Percentiles rank a stretch among this genome's conserved stretches.
Evolutionary conservation across 2,797 vertebrate genomes (phyloP).

Genomic region (Nasua narica): DNA sequence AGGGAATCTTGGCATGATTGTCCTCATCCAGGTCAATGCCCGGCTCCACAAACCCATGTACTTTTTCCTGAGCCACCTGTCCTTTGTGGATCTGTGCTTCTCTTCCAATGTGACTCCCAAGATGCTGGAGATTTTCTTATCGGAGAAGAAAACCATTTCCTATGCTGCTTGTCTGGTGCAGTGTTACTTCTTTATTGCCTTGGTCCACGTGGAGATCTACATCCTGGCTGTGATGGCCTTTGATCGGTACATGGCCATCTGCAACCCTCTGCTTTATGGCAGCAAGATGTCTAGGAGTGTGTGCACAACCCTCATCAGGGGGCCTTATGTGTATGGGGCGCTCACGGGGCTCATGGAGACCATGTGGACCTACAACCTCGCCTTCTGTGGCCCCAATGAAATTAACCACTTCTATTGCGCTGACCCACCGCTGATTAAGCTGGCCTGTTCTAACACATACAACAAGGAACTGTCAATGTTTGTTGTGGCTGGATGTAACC

Average conservation of each 20-base stretch:
- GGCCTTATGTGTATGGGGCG: not conserved
- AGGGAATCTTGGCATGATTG: constrained; percentile 30
- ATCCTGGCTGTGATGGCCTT: constrained; percentile 57
- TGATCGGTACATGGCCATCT: constrained; percentile 49
- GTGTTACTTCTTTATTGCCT: constrained; percentile 54
- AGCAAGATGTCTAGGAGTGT: constrained; percentile 48
- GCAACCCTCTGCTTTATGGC: constrained; percentile 55
- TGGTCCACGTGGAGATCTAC: constrained; percentile 48
- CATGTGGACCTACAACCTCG: constrained; percentile 3
- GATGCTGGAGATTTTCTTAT: constrained; percentile 48
- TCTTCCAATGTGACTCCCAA: constrained; percentile 60
- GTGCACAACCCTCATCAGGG: not conserved
- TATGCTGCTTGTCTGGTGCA: constrained; percentile 31
- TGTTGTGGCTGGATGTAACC: constrained; percentile 35
- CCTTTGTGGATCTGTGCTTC: constrained; percentile 58
- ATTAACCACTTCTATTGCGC: constrained; percentile 65
- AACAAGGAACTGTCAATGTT: constrained; percentile 39
- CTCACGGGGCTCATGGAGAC: constrained; percentile 47
- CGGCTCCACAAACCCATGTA: constrained; percentile 52
- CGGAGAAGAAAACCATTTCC: constrained; percentile 41
- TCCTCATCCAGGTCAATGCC: not conserved
- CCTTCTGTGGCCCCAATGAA: constrained; percentile 21
- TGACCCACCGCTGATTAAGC: constrained; percentile 6
- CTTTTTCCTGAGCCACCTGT: constrained; percentile 55
- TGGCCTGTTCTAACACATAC: constrained; percentile 26